These are phyloP conservation scores for Conus canariensis DNA, from an alignment of 2,888 invertebrate species.

Conservation along the genomic window DNA sequence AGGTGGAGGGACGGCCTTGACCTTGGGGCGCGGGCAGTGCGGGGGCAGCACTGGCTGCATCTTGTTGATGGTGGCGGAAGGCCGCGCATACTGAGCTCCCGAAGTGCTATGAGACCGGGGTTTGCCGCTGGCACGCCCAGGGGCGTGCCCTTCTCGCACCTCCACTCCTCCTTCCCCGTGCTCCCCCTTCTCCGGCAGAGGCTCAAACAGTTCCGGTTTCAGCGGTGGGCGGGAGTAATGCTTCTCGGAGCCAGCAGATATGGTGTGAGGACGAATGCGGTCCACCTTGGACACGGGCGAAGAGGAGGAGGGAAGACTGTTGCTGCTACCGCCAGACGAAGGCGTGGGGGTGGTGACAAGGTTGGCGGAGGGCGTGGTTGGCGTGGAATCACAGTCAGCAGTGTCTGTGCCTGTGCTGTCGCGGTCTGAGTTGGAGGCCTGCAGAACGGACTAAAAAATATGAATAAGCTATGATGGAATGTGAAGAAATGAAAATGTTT, in stretches of 20 bases:
- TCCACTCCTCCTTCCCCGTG: conserved; percentile 47
- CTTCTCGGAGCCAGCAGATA: conserved; percentile 93
- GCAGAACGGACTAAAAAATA: not conserved
- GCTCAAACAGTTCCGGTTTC: conserved; percentile 92
- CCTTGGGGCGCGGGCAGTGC: conserved; percentile 72
- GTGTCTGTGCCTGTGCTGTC: conserved; percentile 57
- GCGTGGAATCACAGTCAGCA: conserved; percentile 65
- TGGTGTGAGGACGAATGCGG: conserved; percentile 91
- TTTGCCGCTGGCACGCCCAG: conserved; percentile 50
- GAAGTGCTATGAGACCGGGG: conserved; percentile 57
- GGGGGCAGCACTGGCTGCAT: conserved; percentile 74
- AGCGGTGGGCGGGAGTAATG: conserved; percentile 87
- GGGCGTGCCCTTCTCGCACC: conserved; percentile 47
- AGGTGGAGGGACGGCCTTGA: conserved; percentile 71
- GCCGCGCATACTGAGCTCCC: conserved; percentile 60
- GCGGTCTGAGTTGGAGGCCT: conserved; percentile 46
- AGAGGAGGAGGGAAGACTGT: conserved; percentile 57
- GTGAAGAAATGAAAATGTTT: too few relatives aligned
- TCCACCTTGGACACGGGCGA: conserved; percentile 69
- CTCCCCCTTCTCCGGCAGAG: conserved; percentile 80
- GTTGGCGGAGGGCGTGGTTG: conserved; percentile 80
- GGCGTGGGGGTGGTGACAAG: conserved; percentile 79
- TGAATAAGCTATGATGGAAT: not conserved
- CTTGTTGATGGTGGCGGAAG: conserved; percentile 72
- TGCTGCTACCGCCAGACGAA: conserved; percentile 76